Percentiles rank a stretch among this genome's conserved stretches.
Evolutionary conservation across 2,113 vertebrate species (phyloP).

Genomic region (Psettodes erumei): DNA sequence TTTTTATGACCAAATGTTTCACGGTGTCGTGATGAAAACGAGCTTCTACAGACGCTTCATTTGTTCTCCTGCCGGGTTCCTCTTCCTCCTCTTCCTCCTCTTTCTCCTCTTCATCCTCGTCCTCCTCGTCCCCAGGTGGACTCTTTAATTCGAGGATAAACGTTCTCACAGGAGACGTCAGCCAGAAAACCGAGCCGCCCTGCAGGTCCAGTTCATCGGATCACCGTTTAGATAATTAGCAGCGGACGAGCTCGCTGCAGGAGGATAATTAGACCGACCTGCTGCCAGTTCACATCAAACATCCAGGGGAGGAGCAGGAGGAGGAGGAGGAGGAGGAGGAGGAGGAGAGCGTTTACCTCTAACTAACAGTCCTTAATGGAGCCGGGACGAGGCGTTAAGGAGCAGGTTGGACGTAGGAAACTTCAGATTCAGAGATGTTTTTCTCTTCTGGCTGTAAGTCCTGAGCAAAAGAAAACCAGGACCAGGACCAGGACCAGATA

Average conservation of each 20-base stretch:
- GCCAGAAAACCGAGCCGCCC: slow-evolving; percentile 42
- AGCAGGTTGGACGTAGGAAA: background rate
- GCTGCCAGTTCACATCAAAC: slow-evolving; percentile 40
- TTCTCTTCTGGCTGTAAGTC: too few species aligned
- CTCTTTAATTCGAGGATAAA: slow-evolving; percentile 63
- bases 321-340: slow-evolving; percentile 2
- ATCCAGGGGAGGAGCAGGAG: slow-evolving; percentile 10
- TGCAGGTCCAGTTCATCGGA: slow-evolving; percentile 65
- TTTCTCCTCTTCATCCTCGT: too few species aligned
- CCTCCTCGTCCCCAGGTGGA: slow-evolving; percentile 56
- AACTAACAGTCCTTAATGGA: slow-evolving; percentile 21
- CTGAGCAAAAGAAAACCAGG: too few species aligned
- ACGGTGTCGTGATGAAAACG: too few species aligned
- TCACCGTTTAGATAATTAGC: slow-evolving; percentile 77
- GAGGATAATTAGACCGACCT: slow-evolving; percentile 75
- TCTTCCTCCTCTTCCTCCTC: too few species aligned
- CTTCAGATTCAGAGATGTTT: too few species aligned
- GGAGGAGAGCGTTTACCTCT: slow-evolving; percentile 13
- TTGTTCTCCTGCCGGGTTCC: too few species aligned
- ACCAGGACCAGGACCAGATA: too few species aligned
- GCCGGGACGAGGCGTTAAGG: too few species aligned
- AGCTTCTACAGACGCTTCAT: too few species aligned
- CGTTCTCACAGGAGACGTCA: slow-evolving; percentile 55
- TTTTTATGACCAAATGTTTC: too few species aligned
- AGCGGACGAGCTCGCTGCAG: slow-evolving; percentile 20